Conservation (phyloP, 1,140 invertebrate species). For the Calephelis nemesis region DNA sequence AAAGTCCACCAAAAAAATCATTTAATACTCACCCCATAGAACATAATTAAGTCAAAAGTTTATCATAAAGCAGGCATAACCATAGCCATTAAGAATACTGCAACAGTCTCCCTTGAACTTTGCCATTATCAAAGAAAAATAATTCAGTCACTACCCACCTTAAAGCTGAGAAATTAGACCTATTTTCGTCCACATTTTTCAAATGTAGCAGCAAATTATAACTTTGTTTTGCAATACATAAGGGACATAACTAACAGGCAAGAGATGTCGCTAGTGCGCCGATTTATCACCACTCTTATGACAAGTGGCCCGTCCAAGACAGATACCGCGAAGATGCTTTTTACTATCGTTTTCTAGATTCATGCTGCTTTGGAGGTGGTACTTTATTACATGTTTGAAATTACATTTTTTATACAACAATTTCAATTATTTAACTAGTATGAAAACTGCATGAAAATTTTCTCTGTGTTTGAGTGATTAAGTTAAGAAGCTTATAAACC, state of each 20-base stretch:
- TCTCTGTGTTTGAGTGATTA: no score
- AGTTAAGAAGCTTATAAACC: no score
- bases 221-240: conserved; percentile 49
- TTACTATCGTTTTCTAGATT: conserved; percentile 42
- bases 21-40: conserved; percentile 28
- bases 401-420: not conserved
- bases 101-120: conserved; percentile 48
- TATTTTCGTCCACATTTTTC: conserved; percentile 5
- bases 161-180: conserved; percentile 21
- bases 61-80: conserved; percentile 68
- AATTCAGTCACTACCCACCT: conserved; percentile 13
- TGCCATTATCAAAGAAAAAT: conserved; percentile 33
- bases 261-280: conserved; percentile 56
- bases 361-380: not conserved
- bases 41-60: conserved; percentile 66
- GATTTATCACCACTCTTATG: conserved; percentile 70
- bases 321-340: conserved; percentile 64
- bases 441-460: no score
- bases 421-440: not conserved
- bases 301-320: conserved; percentile 64
- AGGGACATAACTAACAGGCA: conserved; percentile 66
- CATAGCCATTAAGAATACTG: conserved; percentile 47
- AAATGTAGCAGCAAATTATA: not conserved
- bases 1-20: conserved; percentile 26
- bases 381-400: not conserved